Conservation (phyloP, 1,140 invertebrate species). For the Notospermus geniculatus region DNA sequence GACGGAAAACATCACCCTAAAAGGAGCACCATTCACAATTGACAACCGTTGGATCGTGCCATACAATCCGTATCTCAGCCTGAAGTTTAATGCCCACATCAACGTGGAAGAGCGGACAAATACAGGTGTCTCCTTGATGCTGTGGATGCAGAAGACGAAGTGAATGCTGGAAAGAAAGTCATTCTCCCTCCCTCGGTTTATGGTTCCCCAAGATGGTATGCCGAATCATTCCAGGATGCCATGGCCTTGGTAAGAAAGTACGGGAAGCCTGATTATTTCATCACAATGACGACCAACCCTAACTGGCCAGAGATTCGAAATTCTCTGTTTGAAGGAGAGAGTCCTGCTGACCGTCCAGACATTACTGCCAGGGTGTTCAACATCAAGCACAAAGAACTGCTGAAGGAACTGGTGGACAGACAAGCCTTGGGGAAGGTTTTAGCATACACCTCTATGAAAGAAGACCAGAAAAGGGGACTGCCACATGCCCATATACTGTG, state of each 20-base stretch:
- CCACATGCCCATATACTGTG: constrained; percentile 60
- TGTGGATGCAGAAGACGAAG: constrained; percentile 17
- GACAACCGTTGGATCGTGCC: constrained; percentile 19
- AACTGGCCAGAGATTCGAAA: constrained; percentile 57
- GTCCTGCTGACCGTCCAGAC: constrained; percentile 51
- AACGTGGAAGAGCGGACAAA: constrained; percentile 18
- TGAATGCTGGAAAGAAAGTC: constrained; percentile 37
- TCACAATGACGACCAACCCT: constrained; percentile 60
- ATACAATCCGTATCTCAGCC: constrained; percentile 20
- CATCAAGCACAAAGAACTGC: constrained; percentile 56
- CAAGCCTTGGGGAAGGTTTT: constrained; percentile 45
- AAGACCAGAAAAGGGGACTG: constrained; percentile 61
- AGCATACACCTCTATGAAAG: constrained; percentile 52
- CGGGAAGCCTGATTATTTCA: constrained; percentile 56
- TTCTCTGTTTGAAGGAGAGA: constrained; percentile 36
- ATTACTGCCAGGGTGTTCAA: constrained; percentile 58
- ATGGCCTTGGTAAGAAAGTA: constrained; percentile 57
- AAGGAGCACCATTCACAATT: not conserved
- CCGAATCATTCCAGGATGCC: constrained; percentile 57
- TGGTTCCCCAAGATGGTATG: constrained; percentile 52
- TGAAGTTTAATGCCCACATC: constrained; percentile 25
- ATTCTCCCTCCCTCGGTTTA: constrained; percentile 54
- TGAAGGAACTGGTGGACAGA: constrained; percentile 51
- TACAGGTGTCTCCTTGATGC: constrained; percentile 37
- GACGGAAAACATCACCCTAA: not conserved